Base-by-base conservation (phyloP, 2,888 invertebrate species). In the Exephanes ischioxanthus region DNA sequence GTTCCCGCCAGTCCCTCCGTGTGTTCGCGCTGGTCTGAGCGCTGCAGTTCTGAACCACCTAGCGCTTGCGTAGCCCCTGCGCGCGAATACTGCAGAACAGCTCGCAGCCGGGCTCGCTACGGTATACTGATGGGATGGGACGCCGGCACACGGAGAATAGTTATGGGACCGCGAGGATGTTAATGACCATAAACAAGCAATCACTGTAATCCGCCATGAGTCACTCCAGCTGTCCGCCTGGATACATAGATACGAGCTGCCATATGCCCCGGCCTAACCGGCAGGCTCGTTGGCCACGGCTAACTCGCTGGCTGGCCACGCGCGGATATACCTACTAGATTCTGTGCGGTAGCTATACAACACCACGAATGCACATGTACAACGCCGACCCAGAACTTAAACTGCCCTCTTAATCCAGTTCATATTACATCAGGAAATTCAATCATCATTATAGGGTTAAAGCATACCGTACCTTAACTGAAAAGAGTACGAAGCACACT, bases 171-270 rank as follows among this genome's bases (percentile, higher is more conserved):
- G 91, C 92, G 93, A 93, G 92, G 93, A 93, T 93, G 93, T 94
- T 94, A 94, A 94, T 94, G 94, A 94, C 94, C 94, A 94, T 94
- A 94, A 94, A 94, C 94, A 94, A 93, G 94, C 93, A 94, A 94
- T 93, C 93, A 93, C 92, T 91, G 92, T 93, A 94, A 94, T 94
- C 93, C 93, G 91, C 92, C 91, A 93, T 93, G 93, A 94, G 93
- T 94, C 94, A 94, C 93, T 93, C 93, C 90, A 92, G 92, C 93
- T 94, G 94, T 93, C 93, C 88, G 88, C 89, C 90, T 87, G 90
- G 91, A 88, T 89, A 90, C 90, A 89, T 89, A 92, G 93, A 93
- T 93, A 93, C 91, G 91, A 91, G 87, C 91, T 91, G 91, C 92
- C 92, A 92, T 93, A 92, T 93, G 93, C 92, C 91, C 66, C 88